Evolutionary conservation across 2,113 vertebrate species (phyloP), one percentile per base, ranked within the genome.

Genomic region (Bucco capensis): DNA sequence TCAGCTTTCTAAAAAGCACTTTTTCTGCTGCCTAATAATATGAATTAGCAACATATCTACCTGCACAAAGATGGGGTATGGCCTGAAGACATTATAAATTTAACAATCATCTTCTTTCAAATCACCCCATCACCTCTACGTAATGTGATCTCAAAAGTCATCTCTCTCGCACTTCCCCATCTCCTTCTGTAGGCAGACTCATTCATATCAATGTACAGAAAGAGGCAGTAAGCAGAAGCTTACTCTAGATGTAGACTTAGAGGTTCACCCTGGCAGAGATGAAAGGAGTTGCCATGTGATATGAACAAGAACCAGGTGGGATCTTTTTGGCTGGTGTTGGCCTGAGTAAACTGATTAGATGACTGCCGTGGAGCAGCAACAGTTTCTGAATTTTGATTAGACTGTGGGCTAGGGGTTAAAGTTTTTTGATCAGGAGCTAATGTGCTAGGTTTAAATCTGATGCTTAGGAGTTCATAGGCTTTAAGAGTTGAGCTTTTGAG

Each of bases 71-170:
- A 28, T 82, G 15, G 47, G 78, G 18, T 27, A 40, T 21, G 57
- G n/a, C 65, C 65, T 65, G 69, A 81, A 92, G 89, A 67, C 17
- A 44, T 77, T 38, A 58, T 60, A 81, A 86, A 86, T 93, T 64
- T 81, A 81, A 67, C 64, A 86, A 69, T 31, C 1, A 2, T 3
- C 30, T 33, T 71, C 15, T 81, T 88, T 64, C 31, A 81, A 64
- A 74, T 60, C 61, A 86, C 17, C 25, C 8, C 6, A 33, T 88
- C 67, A 49, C 27, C 53, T 86, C 27, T 84, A 51, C 23, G 42
- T 84, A 61, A 51, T 3, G 1, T 25, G 58, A 78, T 82, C 53
- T 24, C 25, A 38, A 40, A 92, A 90, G 47, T 51, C 9, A 16
- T 35, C 14, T 86, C n/a, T 60, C 51, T 77, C 42, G 70, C 38